Evolutionary conservation across 2,113 vertebrate genomes (phyloP).

Genomic region (Electrona antarctica): DNA sequence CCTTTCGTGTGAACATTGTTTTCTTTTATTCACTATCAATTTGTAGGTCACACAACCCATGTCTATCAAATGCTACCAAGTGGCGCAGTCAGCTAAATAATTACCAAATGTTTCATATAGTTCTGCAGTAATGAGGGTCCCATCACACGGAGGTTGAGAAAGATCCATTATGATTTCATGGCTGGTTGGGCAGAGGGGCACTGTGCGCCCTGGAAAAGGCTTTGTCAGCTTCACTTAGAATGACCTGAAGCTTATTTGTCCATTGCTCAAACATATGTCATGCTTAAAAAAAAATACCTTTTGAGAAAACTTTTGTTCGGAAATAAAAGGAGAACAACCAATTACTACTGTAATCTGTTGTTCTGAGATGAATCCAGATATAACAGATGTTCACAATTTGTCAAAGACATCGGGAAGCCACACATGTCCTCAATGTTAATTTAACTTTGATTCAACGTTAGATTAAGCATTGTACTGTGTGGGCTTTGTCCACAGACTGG

Average conservation of each 20-base stretch:
- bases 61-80: conserved; percentile 54
- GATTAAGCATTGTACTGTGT: too few species aligned
- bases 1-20: conserved; percentile 2
- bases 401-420: too few species aligned
- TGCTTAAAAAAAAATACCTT: conserved; percentile 25
- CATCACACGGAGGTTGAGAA: conserved; percentile 57
- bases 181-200: conserved; percentile 62
- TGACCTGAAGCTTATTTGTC: conserved; percentile 60
- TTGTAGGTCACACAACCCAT: conserved; percentile 43
- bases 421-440: too few species aligned
- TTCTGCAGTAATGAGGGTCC: conserved; percentile 58
- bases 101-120: conserved; percentile 42
- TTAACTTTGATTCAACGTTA: too few species aligned
- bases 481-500: too few species aligned
- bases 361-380: too few species aligned
- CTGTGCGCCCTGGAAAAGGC: conserved; percentile 55
- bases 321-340: too few species aligned
- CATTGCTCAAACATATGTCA: conserved; percentile 35
- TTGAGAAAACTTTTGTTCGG: too few species aligned
- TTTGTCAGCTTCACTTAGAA: conserved; percentile 64
- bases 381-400: too few species aligned
- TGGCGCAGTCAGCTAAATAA: conserved; percentile 48
- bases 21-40: conserved; percentile 27
- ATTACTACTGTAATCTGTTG: too few species aligned
- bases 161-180: conserved; percentile 76